Evolutionary conservation across 2,888 invertebrate species (phyloP).

Genomic region (Chrysina gloriosa): DNA sequence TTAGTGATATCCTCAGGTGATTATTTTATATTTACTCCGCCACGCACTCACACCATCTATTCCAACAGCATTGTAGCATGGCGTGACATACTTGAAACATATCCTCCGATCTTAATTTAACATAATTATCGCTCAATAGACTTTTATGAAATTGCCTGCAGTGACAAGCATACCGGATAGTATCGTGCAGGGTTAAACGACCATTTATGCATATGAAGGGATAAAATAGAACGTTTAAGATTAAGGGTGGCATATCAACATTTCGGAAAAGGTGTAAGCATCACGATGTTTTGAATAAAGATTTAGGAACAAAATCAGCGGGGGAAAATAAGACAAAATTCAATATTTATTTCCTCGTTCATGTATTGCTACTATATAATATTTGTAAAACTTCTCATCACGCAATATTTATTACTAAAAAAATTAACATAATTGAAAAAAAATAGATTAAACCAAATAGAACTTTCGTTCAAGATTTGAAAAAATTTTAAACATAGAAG

Average conservation of each 20-base stretch:
- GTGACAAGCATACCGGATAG: neutral
- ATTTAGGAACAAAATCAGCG: neutral
- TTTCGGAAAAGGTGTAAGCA: slow-evolving; percentile 18
- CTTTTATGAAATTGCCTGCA: slow-evolving; percentile 16
- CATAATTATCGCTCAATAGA: slow-evolving; percentile 12
- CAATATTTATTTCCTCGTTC: too few species aligned
- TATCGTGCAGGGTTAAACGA: neutral
- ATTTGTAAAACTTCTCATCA: too few species aligned
- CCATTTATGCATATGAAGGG: neutral
- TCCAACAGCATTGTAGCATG: slow-evolving; percentile 12
- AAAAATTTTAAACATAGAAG: too few species aligned
- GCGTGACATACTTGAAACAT: slow-evolving; percentile 1
- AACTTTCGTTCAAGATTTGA: too few species aligned
- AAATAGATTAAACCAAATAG: too few species aligned
- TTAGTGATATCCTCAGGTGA: slow-evolving; percentile 22
- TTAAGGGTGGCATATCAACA: slow-evolving; percentile 31
- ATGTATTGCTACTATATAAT: too few species aligned
- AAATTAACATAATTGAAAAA: too few species aligned
- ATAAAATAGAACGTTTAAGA: neutral
- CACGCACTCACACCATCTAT: slow-evolving; percentile 25
- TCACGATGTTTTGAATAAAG: slow-evolving; percentile 22
- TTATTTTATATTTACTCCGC: slow-evolving; percentile 5
- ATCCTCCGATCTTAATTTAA: slow-evolving; percentile 1
- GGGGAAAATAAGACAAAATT: too few species aligned
- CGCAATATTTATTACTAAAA: too few species aligned